phyloP scores from a whole-genome alignment of 2,888 invertebrate genomes.

The Cantharis flavilabris region DNA sequence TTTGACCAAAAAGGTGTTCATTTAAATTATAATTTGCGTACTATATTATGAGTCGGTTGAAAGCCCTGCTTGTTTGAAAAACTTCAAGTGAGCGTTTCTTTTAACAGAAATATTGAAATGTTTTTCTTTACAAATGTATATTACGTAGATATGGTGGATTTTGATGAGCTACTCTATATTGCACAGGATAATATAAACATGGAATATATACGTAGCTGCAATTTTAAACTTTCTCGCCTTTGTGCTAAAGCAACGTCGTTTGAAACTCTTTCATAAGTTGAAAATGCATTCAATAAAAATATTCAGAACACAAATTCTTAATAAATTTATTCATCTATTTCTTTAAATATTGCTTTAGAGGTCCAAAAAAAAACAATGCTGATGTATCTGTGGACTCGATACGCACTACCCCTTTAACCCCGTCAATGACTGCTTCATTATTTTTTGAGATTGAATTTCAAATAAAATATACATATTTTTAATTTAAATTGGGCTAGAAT shows the following conservation, averaged over 20 bases:
- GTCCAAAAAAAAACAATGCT: too few relatives aligned
- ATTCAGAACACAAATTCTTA: not conserved
- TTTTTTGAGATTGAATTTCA: too few relatives aligned
- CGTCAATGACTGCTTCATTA: too few relatives aligned
- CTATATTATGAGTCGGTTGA: not conserved
- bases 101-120: not conserved
- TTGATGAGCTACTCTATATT: not conserved
- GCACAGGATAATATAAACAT: not conserved
- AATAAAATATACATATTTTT: too few relatives aligned
- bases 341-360: too few relatives aligned
- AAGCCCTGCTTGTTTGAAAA: not conserved
- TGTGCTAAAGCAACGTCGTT: not conserved
- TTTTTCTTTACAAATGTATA: not conserved
- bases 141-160: not conserved
- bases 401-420: too few relatives aligned
- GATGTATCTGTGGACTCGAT: too few relatives aligned
- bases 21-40: not conserved
- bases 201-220: not conserved
- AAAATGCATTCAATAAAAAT: not conserved
- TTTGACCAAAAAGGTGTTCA: not conserved
- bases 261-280: not conserved
- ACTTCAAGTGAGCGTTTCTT: not conserved
- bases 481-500: too few relatives aligned
- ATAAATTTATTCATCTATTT: too few relatives aligned
- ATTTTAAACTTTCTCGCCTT: not conserved